These are phyloP conservation scores for Dusona sp. DNA, from an alignment of 2,888 invertebrate species.

Conservation along the genomic window DNA sequence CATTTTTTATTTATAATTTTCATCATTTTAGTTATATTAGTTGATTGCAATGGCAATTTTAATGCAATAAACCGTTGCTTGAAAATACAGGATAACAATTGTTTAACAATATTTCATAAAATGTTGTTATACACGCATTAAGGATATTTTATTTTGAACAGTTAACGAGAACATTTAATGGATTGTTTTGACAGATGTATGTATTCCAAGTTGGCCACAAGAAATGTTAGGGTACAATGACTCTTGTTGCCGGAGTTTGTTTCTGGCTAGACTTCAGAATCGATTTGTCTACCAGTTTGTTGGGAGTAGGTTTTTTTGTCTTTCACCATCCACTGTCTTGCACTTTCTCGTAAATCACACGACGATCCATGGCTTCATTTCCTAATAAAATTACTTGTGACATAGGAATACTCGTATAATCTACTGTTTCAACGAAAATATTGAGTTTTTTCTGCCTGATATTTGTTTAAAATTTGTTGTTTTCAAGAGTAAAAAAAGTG, in stretches of 20 bases:
- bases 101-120: background rate
- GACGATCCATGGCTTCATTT: constrained; percentile 56
- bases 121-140: no score
- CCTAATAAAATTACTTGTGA: constrained; percentile 44
- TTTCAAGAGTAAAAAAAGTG: background rate
- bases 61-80: background rate
- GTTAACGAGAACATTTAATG: no score
- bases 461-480: background rate
- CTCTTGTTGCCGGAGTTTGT: constrained; percentile 25
- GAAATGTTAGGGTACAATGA: constrained; percentile 29
- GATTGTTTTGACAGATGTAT: no score
- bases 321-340: background rate
- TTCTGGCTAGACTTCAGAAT: constrained; percentile 54
- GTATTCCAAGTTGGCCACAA: constrained; percentile 1
- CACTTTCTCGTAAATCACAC: constrained; percentile 11
- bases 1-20: no score
- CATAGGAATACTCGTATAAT: background rate
- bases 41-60: no score
- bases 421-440: background rate
- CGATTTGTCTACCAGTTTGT: constrained; percentile 52
- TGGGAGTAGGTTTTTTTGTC: background rate
- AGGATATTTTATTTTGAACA: no score
- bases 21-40: no score
- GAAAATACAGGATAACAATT: background rate
- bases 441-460: background rate